Evolutionary conservation across 2,888 invertebrate species (phyloP).

Genomic region (Eubasilissa splendida): DNA sequence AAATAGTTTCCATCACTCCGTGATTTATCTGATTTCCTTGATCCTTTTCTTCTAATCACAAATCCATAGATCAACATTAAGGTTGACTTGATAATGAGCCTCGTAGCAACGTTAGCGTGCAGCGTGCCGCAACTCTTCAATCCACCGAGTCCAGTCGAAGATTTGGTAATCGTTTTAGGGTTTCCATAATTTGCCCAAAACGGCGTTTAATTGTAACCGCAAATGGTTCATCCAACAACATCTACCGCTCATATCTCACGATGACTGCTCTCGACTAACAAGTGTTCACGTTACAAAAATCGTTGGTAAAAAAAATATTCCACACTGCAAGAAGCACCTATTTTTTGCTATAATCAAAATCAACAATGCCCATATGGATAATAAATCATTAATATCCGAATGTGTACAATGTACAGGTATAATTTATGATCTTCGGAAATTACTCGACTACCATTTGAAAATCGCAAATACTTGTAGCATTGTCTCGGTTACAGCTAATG

Average conservation of each 20-base stretch:
- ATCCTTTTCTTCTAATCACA: conserved; percentile 48
- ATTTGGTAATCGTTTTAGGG: conserved; percentile 56
- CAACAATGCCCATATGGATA: conserved; percentile 1
- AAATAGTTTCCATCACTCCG: conserved; percentile 19
- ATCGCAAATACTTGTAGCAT: too few species aligned
- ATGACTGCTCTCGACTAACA: conserved; percentile 13
- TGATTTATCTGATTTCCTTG: conserved; percentile 29
- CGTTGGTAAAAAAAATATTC: conserved; percentile 8
- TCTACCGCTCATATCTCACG: conserved; percentile 51
- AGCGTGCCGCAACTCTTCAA: conserved; percentile 46
- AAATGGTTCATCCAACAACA: conserved; percentile 17
- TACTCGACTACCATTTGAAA: too few species aligned
- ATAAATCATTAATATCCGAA: conserved; percentile 9
- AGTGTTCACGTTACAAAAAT: conserved; percentile 4
- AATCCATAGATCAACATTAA: conserved; percentile 58
- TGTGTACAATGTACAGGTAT: background rate
- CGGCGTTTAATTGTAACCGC: conserved; percentile 55
- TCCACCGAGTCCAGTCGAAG: conserved; percentile 40
- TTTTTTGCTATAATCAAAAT: conserved; percentile 40
- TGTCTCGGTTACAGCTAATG: too few species aligned
- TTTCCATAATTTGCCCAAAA: conserved; percentile 54
- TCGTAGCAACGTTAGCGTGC: conserved; percentile 4
- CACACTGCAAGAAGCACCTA: conserved; percentile 14
- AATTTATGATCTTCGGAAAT: background rate
- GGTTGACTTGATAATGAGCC: conserved; percentile 57